Conservation (phyloP, 2,888 invertebrate species). For the Lithophane semibrunnea region DNA sequence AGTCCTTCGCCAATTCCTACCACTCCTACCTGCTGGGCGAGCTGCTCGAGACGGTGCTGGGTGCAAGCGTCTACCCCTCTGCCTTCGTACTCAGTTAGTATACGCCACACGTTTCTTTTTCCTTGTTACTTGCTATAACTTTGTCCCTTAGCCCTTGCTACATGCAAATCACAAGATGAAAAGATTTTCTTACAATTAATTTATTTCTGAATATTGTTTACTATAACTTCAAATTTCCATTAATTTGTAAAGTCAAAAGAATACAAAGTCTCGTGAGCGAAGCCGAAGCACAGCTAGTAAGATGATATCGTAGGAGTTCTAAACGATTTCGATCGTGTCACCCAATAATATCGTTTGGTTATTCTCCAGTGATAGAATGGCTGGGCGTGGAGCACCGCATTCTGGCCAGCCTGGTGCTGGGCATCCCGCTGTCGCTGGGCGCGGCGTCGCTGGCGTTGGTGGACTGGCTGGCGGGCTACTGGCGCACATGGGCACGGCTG, state of each 20-base stretch:
- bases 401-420: conserved; percentile 93
- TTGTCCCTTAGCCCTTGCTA: neutral
- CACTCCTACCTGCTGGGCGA: conserved; percentile 88
- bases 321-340: neutral
- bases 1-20: conserved; percentile 90
- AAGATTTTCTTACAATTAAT: neutral
- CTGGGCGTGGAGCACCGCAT: conserved; percentile 94
- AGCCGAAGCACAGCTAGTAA: too few species aligned
- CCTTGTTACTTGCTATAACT: neutral
- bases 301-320: neutral
- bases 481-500: conserved; percentile 92
- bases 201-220: neutral
- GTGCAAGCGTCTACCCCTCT: conserved; percentile 91
- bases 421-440: conserved; percentile 93
- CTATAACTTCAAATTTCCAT: neutral
- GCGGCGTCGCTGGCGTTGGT: conserved; percentile 92
- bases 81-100: conserved; percentile 91
- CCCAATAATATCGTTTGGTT: neutral
- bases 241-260: neutral
- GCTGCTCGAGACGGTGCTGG: conserved; percentile 89
- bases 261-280: neutral
- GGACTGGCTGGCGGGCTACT: conserved; percentile 93
- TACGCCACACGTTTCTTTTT: neutral
- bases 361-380: conserved; percentile 93
- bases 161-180: neutral